These are phyloP conservation scores for Papilio polytes DNA, from an alignment of 1,140 invertebrate genomes.

Conservation along the genomic window DNA sequence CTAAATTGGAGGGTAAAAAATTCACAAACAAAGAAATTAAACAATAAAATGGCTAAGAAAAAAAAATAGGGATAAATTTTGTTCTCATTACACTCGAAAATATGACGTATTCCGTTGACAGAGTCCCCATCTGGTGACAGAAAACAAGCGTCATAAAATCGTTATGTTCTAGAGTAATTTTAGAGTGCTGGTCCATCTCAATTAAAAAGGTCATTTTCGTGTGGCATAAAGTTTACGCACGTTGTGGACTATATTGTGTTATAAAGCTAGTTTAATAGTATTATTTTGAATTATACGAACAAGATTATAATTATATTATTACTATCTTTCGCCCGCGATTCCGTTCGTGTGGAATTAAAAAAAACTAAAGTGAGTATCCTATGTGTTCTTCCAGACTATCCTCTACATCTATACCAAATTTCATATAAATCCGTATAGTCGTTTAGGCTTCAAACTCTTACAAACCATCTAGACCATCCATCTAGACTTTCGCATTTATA, in stretches of 20 bases:
- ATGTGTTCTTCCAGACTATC: too few species aligned
- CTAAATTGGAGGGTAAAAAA: too few species aligned
- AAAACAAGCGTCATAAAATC: slow-evolving; percentile 17
- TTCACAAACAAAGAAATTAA: neutral
- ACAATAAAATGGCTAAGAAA: neutral
- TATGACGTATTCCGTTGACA: neutral
- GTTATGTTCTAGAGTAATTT: slow-evolving; percentile 24
- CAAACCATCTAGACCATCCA: too few species aligned
- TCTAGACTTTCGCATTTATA: too few species aligned
- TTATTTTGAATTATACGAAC: too few species aligned
- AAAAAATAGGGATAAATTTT: neutral
- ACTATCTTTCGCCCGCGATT: too few species aligned
- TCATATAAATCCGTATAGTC: too few species aligned
- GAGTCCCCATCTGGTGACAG: neutral
- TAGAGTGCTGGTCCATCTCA: slow-evolving; percentile 21
- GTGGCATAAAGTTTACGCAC: slow-evolving; percentile 10
- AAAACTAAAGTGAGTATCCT: too few species aligned
- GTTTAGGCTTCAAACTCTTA: too few species aligned
- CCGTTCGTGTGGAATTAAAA: too few species aligned
- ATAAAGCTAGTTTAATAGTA: neutral
- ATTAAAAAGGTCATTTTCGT: slow-evolving; percentile 8
- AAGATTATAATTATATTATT: too few species aligned
- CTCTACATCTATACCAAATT: too few species aligned
- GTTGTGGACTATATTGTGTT: neutral
- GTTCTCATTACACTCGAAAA: neutral